Conservation (phyloP, 2,113 vertebrate genomes). For the Chlamydotis undulata region DNA sequence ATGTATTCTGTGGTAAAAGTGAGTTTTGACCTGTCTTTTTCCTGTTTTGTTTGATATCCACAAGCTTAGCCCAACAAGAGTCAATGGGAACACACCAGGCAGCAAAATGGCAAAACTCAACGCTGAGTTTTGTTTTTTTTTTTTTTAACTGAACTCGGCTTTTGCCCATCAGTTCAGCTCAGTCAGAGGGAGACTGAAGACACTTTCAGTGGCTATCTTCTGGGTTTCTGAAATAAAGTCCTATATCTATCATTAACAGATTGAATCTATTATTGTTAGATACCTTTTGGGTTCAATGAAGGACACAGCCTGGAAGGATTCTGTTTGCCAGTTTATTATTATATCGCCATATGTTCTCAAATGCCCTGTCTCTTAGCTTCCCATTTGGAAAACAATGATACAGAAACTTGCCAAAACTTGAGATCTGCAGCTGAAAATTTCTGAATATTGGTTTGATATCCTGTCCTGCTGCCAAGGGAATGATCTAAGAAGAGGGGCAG, state of each 20-base stretch:
- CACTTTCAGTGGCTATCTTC: background rate
- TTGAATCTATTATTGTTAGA: background rate
- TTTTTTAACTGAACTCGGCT: background rate
- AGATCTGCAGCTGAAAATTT: conserved; percentile 13
- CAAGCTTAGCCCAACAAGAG: background rate
- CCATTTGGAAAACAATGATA: background rate
- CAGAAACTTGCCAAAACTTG: background rate
- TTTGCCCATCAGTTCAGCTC: background rate
- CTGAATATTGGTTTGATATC: conserved; percentile 3
- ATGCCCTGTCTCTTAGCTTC: background rate
- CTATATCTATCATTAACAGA: background rate
- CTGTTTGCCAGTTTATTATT: conserved; percentile 1
- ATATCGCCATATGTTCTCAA: background rate
- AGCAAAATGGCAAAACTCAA: background rate
- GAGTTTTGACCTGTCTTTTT: background rate
- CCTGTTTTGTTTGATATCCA: background rate
- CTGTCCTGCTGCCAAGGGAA: background rate
- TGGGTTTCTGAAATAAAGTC: background rate
- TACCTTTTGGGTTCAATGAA: background rate
- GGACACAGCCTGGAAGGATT: background rate
- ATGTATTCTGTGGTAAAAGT: background rate
- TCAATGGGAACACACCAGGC: background rate
- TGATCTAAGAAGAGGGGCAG: background rate
- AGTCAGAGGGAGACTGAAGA: background rate
- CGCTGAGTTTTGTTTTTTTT: background rate